These are phyloP conservation scores for Fukomys damarensis DNA, from an alignment of 2,113 vertebrate genomes.

Conservation along the genomic window DNA sequence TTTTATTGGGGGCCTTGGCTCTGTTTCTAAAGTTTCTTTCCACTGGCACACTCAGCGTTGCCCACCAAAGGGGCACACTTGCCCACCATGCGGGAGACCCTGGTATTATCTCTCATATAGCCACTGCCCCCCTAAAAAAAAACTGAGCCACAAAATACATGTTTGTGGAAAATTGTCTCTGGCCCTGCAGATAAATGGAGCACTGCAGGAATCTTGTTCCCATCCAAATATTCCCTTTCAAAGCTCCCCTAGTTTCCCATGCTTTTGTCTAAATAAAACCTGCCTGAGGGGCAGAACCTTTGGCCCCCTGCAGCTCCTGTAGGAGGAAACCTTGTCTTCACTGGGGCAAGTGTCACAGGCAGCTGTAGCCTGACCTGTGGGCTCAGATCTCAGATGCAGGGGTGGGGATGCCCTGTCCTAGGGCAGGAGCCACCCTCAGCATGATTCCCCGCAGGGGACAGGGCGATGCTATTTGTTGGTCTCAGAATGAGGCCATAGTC, in stretches of 20 bases:
- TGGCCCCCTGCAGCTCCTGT: background rate
- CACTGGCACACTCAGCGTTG: background rate
- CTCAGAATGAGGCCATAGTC: background rate
- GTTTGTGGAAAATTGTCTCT: background rate
- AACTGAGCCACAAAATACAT: background rate
- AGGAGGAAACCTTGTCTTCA: background rate
- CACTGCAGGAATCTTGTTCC: background rate
- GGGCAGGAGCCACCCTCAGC: background rate
- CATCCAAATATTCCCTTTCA: background rate
- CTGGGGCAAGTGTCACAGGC: background rate
- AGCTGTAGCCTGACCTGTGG: background rate
- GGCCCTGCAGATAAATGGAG: background rate
- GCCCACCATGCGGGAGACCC: background rate
- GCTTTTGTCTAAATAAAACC: background rate
- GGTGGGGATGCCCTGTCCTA: background rate
- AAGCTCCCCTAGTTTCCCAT: background rate
- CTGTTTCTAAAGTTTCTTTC: slow-evolving; percentile 52
- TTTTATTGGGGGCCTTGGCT: slow-evolving; percentile 33
- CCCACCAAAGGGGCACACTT: background rate
- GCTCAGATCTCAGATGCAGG: background rate
- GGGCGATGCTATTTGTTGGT: background rate
- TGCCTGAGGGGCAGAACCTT: background rate
- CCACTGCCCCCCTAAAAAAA: background rate
- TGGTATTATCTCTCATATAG: background rate
- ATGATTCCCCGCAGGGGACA: background rate